Base-by-base conservation (phyloP, 1,140 invertebrate species). In the Megalonaias nervosa region DNA sequence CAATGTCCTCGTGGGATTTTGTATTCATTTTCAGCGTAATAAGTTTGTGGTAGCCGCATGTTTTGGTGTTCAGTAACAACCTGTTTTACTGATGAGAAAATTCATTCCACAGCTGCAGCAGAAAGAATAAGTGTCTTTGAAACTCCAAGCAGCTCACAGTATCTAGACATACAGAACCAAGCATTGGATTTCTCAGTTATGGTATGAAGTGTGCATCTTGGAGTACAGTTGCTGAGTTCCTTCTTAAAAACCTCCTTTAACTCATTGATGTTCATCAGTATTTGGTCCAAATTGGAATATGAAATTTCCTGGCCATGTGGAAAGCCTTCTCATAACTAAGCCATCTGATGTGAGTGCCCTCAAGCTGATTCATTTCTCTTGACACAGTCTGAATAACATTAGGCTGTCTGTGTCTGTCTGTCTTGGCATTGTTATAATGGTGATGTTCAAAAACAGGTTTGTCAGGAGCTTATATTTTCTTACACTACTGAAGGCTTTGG, bases 21-120 rank as follows among this genome's bases (percentile, higher is more conserved):
- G 71, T 73, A 55, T 73, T 73, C 71, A 73, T 14, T 23, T 60
- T 19, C 15, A 65, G n/a, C 19, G 9, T 73, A 17, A 73, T 17
- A n/a, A 73, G 71, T 26, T 65, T 21, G 26, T 64, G 17, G 71
- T 73, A 13, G 17, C 1, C 16, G 62, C 71, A 3, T 48, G 23
- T 72, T 72, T 21, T 61, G 23, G 60, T 72, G 59, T 14, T 62
- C 26, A 19, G 59, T 72, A 13, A 73, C 62, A 1, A 64, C 62
- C 19, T 62, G n/a, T 48, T 73, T 48, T 62, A 65, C 71, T 26
- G 11, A 21, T 14, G 71, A 73, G 60, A 65, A 73, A 13, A 73
- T 61, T 73, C 60, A 12, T 55, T 71, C 69, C 1, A 65, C 71
- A 56, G 61, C 16, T 15, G 71, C 60, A 48, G 71, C 62, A 19